Evolutionary conservation across 2,797 vertebrate species (phyloP), one percentile per base, ranked within the genome.

Genomic region (Crocodylus rhombifer): DNA sequence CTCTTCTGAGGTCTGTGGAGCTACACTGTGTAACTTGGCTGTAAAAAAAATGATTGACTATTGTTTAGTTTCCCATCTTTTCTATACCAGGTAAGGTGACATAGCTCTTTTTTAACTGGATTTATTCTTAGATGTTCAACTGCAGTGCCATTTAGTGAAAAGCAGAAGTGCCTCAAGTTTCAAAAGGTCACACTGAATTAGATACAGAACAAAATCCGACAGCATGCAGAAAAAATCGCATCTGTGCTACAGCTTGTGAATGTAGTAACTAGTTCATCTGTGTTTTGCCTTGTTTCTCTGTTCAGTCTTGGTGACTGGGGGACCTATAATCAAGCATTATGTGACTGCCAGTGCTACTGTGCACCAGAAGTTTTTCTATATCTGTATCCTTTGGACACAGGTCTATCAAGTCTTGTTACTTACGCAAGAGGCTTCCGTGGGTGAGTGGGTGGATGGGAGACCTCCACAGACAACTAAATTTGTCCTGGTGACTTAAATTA

Each of bases 111-210:
- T 87, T 80, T 51, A 77, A 33, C 7, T 56, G 61, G 30, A 85
- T 56, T 6, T 0, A 76, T 18, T 36, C 56, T 82, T 71, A 71
- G 51, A 74, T 28, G 30, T 1, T 69, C 64, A 82, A 14, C 9
- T 65, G 33, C 10, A 65, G 12, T 65, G 57, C 23, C 33, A 33
- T 61, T 84, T 69, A 61, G 16, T 33, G 42, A 79, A 75, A 76
- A 85, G 58, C 60, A 85, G 80, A 93, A 94, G 75, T 83, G 33
- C 75, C 77, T 88, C 88, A 60, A 82, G 86, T 15, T 33, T 64
- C 18, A 79, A 77, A 86, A 94, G 64, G 28, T 77, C 79, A 89
- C 93, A 82, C 14, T 3, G 64, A 81, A 79, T 56, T 75, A 91
- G 56, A 76, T 20, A 69, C 61, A 33, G 58, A 91, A 69, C 28